Evolutionary conservation across 2,797 vertebrate genomes (phyloP), one percentile per base, ranked within the genome.

Genomic region (Rousettus madagascariensis): DNA sequence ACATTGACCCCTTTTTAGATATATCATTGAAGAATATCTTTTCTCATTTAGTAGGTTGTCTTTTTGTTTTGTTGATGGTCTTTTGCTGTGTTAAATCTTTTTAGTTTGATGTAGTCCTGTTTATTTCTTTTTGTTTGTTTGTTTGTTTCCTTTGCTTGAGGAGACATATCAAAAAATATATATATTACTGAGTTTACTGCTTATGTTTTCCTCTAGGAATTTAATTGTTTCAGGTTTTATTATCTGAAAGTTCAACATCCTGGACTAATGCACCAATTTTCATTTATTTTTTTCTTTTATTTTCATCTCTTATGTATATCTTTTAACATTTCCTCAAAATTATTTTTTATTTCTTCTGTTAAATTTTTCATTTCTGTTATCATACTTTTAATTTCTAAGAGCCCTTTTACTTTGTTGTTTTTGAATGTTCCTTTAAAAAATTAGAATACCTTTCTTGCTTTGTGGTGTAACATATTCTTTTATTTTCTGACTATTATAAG

Each of bases 191-290:
- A 61, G 59, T 61, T 61, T 30, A 61, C 28, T 61, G 59, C 59
- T 2, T 61, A 30, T 28, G 59, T 61, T 30, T 61, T 30, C 28
- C 28, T 61, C 59, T 61, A 61, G 59, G 59, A 61, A 28, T 61
- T 30, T 61, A 30, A 30, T 61, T 10, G 12, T 61, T 30, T 61
- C 4, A 28, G 28, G 59, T 61, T 5, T 61, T 61, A 53, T 69
- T 79, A 84, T 79, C 90, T 95, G 53, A 89, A 96, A 84, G 30
- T 79, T 88, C 61, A 88, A 46, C 53, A 86, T 63, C 36, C 22
- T 88, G 36, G 8, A 78, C 49, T 49, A 22, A 85, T 57, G 13
- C 3, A 59, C 24, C 49, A 55, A 75, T 79, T 85, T 93, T 77
- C 20, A 71, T 63, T 68, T 74, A 78, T 33, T 77, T 93, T 68